phyloP scores from a whole-genome alignment of 2,888 invertebrate genomes.

The Tipula unca region DNA sequence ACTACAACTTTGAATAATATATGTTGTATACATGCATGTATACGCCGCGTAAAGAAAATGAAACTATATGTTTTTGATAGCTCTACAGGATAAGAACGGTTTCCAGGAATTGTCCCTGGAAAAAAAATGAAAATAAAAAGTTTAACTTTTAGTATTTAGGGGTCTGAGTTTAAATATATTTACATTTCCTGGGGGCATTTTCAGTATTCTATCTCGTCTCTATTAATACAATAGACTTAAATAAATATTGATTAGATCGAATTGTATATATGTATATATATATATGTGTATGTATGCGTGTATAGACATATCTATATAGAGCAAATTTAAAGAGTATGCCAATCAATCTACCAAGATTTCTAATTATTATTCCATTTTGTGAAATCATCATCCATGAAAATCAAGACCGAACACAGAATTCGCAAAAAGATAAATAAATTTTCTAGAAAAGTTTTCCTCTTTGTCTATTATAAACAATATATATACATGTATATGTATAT shows the following conservation, averaged over 20 bases:
- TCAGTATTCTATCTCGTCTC: neutral
- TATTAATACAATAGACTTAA: neutral
- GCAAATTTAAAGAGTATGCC: neutral
- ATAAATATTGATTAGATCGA: neutral
- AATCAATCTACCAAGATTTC: neutral
- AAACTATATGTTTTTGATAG: no score
- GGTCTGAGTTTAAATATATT: neutral
- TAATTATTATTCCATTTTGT: neutral
- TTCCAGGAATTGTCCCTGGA: neutral
- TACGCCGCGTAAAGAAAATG: no score
- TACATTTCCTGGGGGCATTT: neutral
- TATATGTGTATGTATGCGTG: neutral
- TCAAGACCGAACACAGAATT: neutral
- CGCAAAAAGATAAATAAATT: neutral
- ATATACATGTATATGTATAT: neutral
- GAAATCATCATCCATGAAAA: neutral
- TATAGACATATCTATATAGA: neutral
- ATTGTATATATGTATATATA: neutral
- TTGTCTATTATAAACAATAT: no score
- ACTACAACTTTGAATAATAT: no score
- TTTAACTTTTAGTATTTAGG: neutral
- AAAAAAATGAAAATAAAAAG: neutral
- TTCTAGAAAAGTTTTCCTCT: neutral
- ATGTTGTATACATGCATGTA: no score
- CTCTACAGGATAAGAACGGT: neutral